phyloP scores from a whole-genome alignment of 2,113 vertebrate genomes.

The Pardalotus punctatus region DNA sequence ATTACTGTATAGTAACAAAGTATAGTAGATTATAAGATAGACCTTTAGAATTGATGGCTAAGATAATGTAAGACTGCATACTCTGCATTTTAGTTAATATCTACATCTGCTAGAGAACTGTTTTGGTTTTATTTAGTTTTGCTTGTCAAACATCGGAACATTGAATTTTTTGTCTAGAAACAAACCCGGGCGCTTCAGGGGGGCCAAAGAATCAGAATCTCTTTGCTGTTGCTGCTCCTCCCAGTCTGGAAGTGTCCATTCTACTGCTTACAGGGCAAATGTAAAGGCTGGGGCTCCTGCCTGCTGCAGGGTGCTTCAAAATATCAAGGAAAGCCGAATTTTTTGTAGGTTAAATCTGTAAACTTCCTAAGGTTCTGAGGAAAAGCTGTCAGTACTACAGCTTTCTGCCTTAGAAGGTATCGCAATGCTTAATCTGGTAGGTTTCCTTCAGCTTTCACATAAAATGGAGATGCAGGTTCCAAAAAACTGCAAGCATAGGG shows the following conservation, averaged over 20 bases:
- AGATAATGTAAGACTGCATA: not conserved
- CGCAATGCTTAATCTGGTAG: not conserved
- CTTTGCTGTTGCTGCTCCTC: not conserved
- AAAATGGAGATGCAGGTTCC: not conserved
- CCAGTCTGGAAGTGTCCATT: rapidly evolving
- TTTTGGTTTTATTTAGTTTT: not conserved
- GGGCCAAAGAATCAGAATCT: rapidly evolving
- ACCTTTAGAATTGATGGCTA: not conserved
- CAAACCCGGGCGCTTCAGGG: not conserved
- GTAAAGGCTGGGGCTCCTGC: not conserved
- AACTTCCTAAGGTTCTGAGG: not conserved
- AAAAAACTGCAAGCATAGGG: not conserved
- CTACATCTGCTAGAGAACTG: not conserved
- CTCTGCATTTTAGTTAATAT: not conserved
- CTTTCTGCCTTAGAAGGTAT: not conserved
- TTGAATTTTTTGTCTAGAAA: not conserved
- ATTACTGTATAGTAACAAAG: not conserved
- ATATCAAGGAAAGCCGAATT: not conserved
- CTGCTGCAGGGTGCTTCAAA: not conserved
- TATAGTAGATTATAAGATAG: not conserved
- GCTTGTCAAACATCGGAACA: not conserved
- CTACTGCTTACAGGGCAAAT: not conserved
- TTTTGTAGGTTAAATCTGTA: not conserved
- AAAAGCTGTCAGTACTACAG: not conserved
- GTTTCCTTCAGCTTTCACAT: not conserved